Evolutionary conservation across 2,113 vertebrate species (phyloP).

Genomic region (Periophthalmodon schlosseri): DNA sequence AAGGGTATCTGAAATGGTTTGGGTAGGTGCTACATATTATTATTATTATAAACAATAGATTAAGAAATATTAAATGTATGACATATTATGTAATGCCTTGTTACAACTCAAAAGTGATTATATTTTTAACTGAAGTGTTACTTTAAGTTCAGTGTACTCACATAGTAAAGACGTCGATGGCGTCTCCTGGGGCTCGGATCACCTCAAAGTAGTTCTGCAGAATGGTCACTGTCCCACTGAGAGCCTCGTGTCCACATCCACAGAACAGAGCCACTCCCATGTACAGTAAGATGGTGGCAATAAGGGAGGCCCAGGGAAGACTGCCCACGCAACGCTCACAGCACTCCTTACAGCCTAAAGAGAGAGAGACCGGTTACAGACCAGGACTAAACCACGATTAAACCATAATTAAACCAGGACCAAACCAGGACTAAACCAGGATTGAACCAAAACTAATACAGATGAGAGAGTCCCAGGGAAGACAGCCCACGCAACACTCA

Average conservation of each 20-base stretch:
- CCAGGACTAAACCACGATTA: neutral
- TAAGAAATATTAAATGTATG: no score
- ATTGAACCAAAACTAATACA: neutral
- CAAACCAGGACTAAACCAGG: neutral
- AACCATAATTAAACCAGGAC: neutral
- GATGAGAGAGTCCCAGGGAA: no score
- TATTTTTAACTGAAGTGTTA: neutral
- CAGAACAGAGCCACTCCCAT: conserved; percentile 96
- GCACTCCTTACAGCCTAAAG: conserved; percentile 94
- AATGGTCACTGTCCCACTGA: conserved; percentile 94
- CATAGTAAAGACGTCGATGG: conserved; percentile 67
- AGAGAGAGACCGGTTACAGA: conserved; percentile 10
- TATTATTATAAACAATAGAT: no score
- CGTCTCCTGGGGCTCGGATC: conserved; percentile 58
- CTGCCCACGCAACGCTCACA: conserved; percentile 97
- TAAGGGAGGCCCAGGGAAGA: conserved; percentile 95
- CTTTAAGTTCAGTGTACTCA: conserved; percentile 37
- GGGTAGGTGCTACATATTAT: no score
- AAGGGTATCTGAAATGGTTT: no score
- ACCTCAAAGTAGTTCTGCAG: conserved; percentile 90
- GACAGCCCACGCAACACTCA: no score
- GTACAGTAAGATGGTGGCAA: conserved; percentile 95
- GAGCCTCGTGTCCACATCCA: conserved; percentile 95
- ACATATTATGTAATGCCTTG: no score
- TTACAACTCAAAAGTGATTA: neutral